Evolutionary conservation across 2,113 vertebrate genomes (phyloP), one percentile per base, ranked within the genome.

Genomic region (Xenopus borealis): DNA sequence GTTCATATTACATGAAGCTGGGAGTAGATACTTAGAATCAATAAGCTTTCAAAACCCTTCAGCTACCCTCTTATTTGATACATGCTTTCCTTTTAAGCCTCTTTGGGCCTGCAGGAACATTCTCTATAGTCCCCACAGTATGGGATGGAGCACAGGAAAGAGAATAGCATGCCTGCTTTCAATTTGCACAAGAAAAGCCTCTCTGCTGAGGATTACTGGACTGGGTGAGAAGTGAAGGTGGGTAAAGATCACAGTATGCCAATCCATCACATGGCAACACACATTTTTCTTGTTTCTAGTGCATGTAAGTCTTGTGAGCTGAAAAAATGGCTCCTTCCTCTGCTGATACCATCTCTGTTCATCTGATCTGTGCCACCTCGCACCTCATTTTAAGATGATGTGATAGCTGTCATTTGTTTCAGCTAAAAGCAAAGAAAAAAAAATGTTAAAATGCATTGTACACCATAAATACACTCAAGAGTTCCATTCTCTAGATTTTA

Each of bases 371-470:
- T 62, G 50, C 59, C 27, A 70, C 67, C 18, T 40, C 18, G 59
- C n/a, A 64, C 66, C 11, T 93, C 94, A 98, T 80, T 98, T 98
- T 72, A 98, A 78, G 87, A 98, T 96, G 85, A 97, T 93, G 82
- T 97, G 95, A 88, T 97, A 98, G 80, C 94, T 94, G 6, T 98
- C 95, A 46, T 81, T 94, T 68, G 92, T 90, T 85, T 98, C 95
- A 76, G 95, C 96, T 98, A 91, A n/a, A 72, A 80, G 79, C 50
- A 57, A 45, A 23, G 65, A 10, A 23, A 19, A 72, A 67, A 14
- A n/a, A 44, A 20, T 30, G 17, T 40, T 40, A 40, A 40, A 40
- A 27, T 27, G 23, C 3, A 27, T 27, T 27, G 23, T 27, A 27
- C 3, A 2, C 23, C 33, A 40, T 40, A 40, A 40, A 27, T 3